Evolutionary conservation across 2,113 vertebrate species (phyloP).

Genomic region (Phylloscopus trochilus): DNA sequence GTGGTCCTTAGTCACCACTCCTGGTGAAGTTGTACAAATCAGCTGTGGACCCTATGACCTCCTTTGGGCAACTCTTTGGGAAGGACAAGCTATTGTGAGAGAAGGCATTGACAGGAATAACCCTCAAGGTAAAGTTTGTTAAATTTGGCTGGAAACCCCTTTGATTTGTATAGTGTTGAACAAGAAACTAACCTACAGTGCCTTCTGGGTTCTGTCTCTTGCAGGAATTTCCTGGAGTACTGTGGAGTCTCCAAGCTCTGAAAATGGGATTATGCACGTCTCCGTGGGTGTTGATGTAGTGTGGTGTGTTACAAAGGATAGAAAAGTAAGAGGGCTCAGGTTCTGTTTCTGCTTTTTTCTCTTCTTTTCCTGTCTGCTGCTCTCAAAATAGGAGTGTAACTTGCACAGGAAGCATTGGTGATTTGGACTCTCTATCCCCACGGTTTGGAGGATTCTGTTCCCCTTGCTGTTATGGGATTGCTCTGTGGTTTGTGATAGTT

Average conservation of each 20-base stretch:
- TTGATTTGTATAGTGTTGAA: not conserved
- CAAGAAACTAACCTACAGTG: not conserved
- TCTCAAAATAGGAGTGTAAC: not conserved
- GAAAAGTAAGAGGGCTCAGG: conserved; percentile 79
- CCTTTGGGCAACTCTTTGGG: conserved; percentile 95
- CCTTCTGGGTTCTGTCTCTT: not conserved
- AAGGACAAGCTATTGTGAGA: conserved; percentile 92
- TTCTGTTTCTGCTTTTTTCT: not conserved
- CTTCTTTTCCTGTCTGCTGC: not conserved
- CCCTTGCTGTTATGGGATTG: not conserved
- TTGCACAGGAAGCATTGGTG: not conserved
- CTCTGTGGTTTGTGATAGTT: not conserved
- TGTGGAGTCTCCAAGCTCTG: conserved; percentile 88
- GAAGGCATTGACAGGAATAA: conserved; percentile 89
- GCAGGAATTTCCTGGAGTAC: conserved; percentile 82
- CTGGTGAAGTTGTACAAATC: conserved; percentile 94
- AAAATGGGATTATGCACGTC: conserved; percentile 85
- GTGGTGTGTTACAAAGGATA: conserved; percentile 94
- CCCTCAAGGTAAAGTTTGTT: conserved; percentile 79
- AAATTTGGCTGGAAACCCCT: not conserved
- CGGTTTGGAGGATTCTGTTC: not conserved
- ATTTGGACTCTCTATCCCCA: not conserved
- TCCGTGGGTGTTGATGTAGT: conserved; percentile 88
- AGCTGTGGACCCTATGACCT: conserved; percentile 92
- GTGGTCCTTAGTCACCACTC: conserved; percentile 84